Percentiles rank a stretch among this genome's conserved stretches.
Conservation (phyloP, 2,888 invertebrate genomes). For the Dolichomitus sp. region DNA sequence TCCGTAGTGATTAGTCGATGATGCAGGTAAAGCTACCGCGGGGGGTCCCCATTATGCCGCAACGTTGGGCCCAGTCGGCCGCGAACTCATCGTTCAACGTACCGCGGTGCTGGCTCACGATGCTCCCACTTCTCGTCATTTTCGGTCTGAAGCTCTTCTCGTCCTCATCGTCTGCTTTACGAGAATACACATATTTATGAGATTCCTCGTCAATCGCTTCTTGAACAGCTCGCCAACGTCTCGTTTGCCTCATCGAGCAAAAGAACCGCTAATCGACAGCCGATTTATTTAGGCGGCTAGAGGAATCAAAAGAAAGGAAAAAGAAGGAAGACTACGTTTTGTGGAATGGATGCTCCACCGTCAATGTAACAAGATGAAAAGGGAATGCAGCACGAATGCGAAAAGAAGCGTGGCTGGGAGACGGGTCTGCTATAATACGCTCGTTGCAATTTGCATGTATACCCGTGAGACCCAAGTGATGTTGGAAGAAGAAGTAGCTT, state of each 20-base stretch:
- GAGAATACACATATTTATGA: slow-evolving; percentile 24
- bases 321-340: slow-evolving; percentile 28
- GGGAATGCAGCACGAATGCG: slow-evolving; percentile 6
- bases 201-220: slow-evolving; percentile 7
- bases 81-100: slow-evolving; percentile 37
- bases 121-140: slow-evolving; percentile 37
- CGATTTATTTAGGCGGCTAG: slow-evolving; percentile 25
- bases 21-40: slow-evolving; percentile 86
- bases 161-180: slow-evolving; percentile 17
- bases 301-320: slow-evolving; percentile 23
- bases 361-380: slow-evolving; percentile 65
- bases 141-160: slow-evolving; percentile 48
- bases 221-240: slow-evolving; percentile 36
- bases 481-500: slow-evolving; percentile 35
- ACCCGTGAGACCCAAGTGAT: slow-evolving; percentile 59
- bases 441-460: slow-evolving; percentile 58
- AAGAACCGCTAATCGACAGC: slow-evolving; percentile 58
- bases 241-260: slow-evolving; percentile 53
- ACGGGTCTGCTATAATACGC: slow-evolving; percentile 26
- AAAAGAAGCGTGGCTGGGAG: slow-evolving; percentile 12
- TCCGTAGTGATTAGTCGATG: slow-evolving; percentile 86
- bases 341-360: slow-evolving; percentile 36
- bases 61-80: slow-evolving; percentile 73
- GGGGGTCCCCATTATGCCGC: slow-evolving; percentile 83
- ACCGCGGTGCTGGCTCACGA: background rate